Base-by-base conservation (phyloP, 2,113 vertebrate species). In the Phalacrocorax carbo region DNA sequence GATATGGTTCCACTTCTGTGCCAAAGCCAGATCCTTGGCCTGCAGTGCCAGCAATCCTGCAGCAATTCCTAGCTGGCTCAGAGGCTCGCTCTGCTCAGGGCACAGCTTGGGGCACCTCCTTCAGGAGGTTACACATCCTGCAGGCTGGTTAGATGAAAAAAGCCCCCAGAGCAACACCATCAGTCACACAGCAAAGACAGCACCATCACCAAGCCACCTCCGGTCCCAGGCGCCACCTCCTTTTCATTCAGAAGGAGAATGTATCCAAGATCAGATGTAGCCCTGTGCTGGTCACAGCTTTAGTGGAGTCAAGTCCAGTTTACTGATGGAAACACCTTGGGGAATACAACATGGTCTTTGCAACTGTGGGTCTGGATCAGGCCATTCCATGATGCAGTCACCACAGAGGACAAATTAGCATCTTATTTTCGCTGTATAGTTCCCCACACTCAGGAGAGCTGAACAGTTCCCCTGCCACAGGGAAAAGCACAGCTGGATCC, bases 1-100 rank as follows among this genome's bases (percentile, higher is more conserved):
- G 58, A 61, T 32, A 26, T 0, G 27, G 48, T 87, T 14, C 42
- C 27, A 8, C n/a, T 36, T 9, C 54, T 15, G 23, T 12, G 11
- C 5, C 55, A 60, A 55, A 81, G 36, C 30, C 48, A 80, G 46
- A 51, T 58, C 70, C 40, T 17, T 0, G 15, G 55, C 29, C 3
- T 2, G 5, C 34, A 34, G 4, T 82, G 46, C 13, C 3, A 1
- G 14, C 6, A 75, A 85, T 91, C 48, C 84, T 40, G 25, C 65
- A 51, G 69, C 0, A 1, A 30, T 49, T 70, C 51, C 69, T 10
- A 1, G 52, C 23, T 49, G 78, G 13, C 38, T 64, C 3, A 0
- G 32, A 42, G 61, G 48, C 26, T 77, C 7, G 5, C 8, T 76
- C 20, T 54, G 57, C 68, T 61, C 48, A 54, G 68, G 58, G n/a